Base-by-base conservation (phyloP, 1,140 invertebrate genomes). In the Meloidogyne chitwoodi region DNA sequence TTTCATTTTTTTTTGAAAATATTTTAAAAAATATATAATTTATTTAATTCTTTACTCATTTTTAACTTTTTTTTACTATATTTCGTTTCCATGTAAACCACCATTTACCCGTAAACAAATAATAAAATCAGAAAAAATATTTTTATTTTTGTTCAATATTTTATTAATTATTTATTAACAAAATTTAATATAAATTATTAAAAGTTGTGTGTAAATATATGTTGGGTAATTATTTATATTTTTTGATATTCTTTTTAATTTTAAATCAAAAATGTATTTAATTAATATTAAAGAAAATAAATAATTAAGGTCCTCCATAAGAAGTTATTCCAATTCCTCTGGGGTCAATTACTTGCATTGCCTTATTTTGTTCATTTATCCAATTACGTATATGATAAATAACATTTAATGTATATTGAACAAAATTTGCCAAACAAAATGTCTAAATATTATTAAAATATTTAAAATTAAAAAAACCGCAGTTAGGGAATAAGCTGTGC, bases 301-400 rank as follows among this genome's bases (percentile, higher is more conserved):
- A n/a, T n/a, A n/a, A 16, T 70, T 70, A 75, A 38, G 74, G 62
- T 3, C 63, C 24, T 44, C 74, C 74, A 34, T 69, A 75, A n/a
- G 41, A 68, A 38, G 69, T 61, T 24, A 34, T 34, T 34, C 48
- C 74, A 69, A 27, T 22, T 22, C 22, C 44, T 31, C 31, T 75
- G 12, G 74, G 64, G 70, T 75, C 48, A 31, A 75, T 75, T 12
- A 44, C 69, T 27, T 76, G 22, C 41, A 56, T 44, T 22, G 22
- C 31, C 8, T 31, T n/a, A 24, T 27, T 79, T 38, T 78, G 68
- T 44, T 78, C 77, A 5, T 31, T 41, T 4, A 38, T 61, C 77
- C 77, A 78, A 29, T 74, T 80, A 38, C 78, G 77, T 27, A 27
- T 79, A 69, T 75, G 65, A 63, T 80, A 61, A 27, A 80, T 14